These are phyloP conservation scores for Sturmia bella DNA, from an alignment of 2,888 invertebrate genomes.

Conservation along the genomic window DNA sequence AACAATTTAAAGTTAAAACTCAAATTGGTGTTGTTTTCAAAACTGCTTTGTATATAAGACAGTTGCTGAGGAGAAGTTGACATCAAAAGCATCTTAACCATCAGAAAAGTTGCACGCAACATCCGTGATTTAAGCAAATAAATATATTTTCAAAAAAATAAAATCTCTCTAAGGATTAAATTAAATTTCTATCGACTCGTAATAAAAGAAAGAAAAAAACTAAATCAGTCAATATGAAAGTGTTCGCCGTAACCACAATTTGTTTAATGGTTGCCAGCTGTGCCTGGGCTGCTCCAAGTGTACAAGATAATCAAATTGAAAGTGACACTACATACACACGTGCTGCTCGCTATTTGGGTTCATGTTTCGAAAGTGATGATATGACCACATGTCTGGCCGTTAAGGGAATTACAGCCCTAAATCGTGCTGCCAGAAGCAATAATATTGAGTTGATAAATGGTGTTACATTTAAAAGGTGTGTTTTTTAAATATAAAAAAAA, in stretches of 20 bases:
- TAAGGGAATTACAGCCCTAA: conserved; percentile 83
- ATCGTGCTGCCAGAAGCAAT: conserved; percentile 83
- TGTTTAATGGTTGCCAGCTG: conserved; percentile 76
- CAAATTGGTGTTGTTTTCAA: conserved; percentile 59
- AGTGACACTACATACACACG: conserved; percentile 81
- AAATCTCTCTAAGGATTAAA: conserved; percentile 41
- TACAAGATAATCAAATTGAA: conserved; percentile 82
- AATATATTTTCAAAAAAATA: conserved; percentile 21
- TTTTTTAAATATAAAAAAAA: conserved; percentile 43
- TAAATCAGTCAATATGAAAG: conserved; percentile 78
- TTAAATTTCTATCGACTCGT: background rate
- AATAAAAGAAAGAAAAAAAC: conserved; percentile 40
- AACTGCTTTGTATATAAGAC: conserved; percentile 80
- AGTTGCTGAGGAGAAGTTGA: conserved; percentile 77
- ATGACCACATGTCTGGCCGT: conserved; percentile 84
- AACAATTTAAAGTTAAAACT: conserved; percentile 44
- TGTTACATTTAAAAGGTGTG: conserved; percentile 84
- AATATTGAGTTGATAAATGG: conserved; percentile 84
- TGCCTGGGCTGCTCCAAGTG: conserved; percentile 79
- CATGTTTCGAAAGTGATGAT: conserved; percentile 82
- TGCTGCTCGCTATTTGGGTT: conserved; percentile 80
- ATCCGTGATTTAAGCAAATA: conserved; percentile 71
- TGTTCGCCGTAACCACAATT: conserved; percentile 76
- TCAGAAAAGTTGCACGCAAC: conserved; percentile 77
- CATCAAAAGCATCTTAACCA: conserved; percentile 81